Conservation (phyloP, 2,113 vertebrate species). For the Athene cunicularia region DNA sequence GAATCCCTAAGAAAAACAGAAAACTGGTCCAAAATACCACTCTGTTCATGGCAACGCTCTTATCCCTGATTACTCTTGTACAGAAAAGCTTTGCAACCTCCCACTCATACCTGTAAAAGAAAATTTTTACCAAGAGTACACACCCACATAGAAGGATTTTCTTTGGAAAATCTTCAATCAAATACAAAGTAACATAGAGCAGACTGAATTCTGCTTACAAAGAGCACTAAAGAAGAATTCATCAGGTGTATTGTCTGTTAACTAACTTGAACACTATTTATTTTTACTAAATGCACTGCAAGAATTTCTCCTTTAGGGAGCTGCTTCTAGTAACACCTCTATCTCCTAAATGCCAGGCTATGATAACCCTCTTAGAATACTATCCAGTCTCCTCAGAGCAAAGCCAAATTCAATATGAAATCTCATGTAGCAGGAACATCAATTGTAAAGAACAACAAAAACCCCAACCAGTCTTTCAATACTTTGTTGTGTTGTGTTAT, state of each 20-base stretch:
- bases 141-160: background rate
- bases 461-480: background rate
- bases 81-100: background rate
- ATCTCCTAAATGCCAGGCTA: background rate
- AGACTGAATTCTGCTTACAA: background rate
- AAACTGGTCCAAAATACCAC: background rate
- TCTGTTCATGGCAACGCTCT: background rate
- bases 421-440: background rate
- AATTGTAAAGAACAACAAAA: background rate
- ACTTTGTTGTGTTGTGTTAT: background rate
- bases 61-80: background rate
- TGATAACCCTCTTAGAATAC: background rate
- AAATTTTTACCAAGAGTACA: background rate
- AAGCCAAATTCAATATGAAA: background rate
- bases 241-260: background rate
- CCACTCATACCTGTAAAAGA: background rate
- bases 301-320: background rate
- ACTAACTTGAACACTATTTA: background rate
- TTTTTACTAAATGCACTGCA: background rate
- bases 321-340: background rate
- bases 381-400: background rate
- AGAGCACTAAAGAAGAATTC: background rate
- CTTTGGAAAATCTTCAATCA: background rate
- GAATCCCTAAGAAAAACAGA: slow-evolving; percentile 10
- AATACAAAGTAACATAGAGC: background rate